These are phyloP conservation scores for Drosophila gunungcola DNA, from an alignment of 1,140 invertebrate species.

Conservation along the genomic window DNA sequence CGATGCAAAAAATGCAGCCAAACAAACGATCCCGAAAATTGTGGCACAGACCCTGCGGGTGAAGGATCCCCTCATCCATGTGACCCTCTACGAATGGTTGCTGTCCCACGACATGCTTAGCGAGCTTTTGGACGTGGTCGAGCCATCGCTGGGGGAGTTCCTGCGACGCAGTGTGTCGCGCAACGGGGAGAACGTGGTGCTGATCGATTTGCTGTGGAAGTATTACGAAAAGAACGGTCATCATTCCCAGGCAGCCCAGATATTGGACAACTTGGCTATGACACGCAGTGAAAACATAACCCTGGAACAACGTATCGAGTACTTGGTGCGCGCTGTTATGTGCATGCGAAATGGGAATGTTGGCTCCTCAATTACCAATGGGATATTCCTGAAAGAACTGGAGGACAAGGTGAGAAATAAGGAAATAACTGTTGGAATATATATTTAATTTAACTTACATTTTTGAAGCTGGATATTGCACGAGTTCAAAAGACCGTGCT, in stretches of 20 bases:
- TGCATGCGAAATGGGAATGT: conserved; percentile 95
- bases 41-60: conserved; percentile 86
- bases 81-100: conserved; percentile 97
- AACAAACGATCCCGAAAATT: conserved; percentile 83
- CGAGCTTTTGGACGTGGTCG: conserved; percentile 91
- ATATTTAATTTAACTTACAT: conserved; percentile 28
- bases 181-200: conserved; percentile 86
- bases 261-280: conserved; percentile 94
- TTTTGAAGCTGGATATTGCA: conserved; percentile 76
- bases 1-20: conserved; percentile 31
- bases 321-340: conserved; percentile 97
- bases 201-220: conserved; percentile 97
- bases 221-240: conserved; percentile 97
- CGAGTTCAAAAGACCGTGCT: conserved; percentile 79
- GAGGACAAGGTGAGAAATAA: conserved; percentile 93
- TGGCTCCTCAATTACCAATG: conserved; percentile 90
- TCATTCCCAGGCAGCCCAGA: conserved; percentile 96
- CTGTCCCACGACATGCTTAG: conserved; percentile 88
- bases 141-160: conserved; percentile 93
- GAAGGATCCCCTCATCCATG: conserved; percentile 95
- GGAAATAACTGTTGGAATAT: background rate
- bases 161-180: conserved; percentile 87
- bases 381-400: conserved; percentile 95
- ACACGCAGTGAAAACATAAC: conserved; percentile 89
- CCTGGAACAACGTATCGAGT: conserved; percentile 92